These are phyloP conservation scores for Ganaspis brasiliensis DNA, from an alignment of 2,888 invertebrate species.

Conservation along the genomic window DNA sequence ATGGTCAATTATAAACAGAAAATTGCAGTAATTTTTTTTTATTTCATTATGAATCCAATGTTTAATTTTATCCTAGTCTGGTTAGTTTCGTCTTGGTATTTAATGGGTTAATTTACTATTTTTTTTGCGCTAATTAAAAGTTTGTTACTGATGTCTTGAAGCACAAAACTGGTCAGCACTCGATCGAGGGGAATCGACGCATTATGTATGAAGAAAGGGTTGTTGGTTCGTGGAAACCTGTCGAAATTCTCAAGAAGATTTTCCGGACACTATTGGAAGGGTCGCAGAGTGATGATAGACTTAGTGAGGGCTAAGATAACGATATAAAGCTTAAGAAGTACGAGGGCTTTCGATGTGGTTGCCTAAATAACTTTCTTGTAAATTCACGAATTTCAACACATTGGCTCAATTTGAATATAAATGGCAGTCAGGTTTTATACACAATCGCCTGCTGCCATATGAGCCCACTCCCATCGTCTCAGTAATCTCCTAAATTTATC, in stretches of 20 bases:
- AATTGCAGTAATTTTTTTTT: too few relatives aligned
- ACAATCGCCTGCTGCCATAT: conserved; percentile 64
- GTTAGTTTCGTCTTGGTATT: too few relatives aligned
- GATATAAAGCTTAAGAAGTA: conserved; percentile 42
- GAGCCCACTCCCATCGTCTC: conserved; percentile 60
- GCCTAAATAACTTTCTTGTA: conserved; percentile 6
- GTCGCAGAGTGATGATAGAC: conserved; percentile 40
- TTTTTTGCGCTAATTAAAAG: too few relatives aligned
- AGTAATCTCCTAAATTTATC: conserved; percentile 26
- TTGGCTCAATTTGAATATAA: conserved; percentile 74
- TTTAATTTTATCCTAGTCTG: too few relatives aligned
- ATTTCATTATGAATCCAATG: too few relatives aligned
- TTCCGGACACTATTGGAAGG: background rate
- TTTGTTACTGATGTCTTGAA: too few relatives aligned
- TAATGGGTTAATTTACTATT: too few relatives aligned
- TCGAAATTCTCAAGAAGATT: conserved; percentile 35
- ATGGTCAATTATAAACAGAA: too few relatives aligned
- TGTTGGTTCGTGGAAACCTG: background rate
- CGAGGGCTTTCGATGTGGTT: background rate
- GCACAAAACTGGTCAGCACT: too few relatives aligned
- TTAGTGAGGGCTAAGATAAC: conserved; percentile 49
- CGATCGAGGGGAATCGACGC: background rate
- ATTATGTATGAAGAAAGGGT: conserved; percentile 36
- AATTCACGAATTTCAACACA: conserved; percentile 60
- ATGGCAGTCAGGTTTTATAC: conserved; percentile 66